These are phyloP conservation scores for Sebastes cheni DNA, from an alignment of 2,797 vertebrate genomes.

Conservation along the genomic window DNA sequence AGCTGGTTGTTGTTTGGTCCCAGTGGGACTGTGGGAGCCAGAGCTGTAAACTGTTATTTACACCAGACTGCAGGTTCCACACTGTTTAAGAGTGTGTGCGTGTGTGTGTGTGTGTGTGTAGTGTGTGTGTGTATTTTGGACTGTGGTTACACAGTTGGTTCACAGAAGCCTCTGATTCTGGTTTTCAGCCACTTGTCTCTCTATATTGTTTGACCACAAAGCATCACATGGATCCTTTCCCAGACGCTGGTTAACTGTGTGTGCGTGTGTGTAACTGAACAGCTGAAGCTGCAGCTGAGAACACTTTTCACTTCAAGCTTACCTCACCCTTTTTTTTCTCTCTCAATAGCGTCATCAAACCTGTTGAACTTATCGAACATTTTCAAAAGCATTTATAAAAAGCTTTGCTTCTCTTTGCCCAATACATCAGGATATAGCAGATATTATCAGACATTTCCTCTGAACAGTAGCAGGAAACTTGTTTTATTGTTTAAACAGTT, in stretches of 20 bases:
- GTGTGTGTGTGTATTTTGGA: background rate
- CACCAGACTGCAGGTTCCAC: background rate
- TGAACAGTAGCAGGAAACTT: background rate
- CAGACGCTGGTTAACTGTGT: background rate
- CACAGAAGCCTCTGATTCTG: background rate
- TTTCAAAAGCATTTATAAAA: background rate
- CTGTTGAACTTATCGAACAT: background rate
- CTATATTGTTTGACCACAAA: conserved; percentile 8
- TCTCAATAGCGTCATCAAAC: background rate
- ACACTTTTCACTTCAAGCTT: background rate
- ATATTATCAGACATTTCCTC: background rate
- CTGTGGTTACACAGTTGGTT: conserved; percentile 6
- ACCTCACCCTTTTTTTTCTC: background rate
- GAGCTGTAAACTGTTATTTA: conserved; percentile 13
- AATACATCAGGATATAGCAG: too few relatives aligned
- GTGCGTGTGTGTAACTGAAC: background rate
- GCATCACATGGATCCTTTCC: conserved; percentile 14
- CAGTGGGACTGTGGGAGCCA: conserved; percentile 5
- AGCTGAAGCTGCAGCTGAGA: background rate
- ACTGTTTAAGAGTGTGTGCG: background rate
- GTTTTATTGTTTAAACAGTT: background rate
- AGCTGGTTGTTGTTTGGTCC: background rate
- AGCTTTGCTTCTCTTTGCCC: background rate
- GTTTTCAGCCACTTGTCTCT: conserved; percentile 1
- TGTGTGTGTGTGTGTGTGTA: background rate